phyloP scores from a whole-genome alignment of 2,113 vertebrate genomes.

The Datnioides undecimradiatus region DNA sequence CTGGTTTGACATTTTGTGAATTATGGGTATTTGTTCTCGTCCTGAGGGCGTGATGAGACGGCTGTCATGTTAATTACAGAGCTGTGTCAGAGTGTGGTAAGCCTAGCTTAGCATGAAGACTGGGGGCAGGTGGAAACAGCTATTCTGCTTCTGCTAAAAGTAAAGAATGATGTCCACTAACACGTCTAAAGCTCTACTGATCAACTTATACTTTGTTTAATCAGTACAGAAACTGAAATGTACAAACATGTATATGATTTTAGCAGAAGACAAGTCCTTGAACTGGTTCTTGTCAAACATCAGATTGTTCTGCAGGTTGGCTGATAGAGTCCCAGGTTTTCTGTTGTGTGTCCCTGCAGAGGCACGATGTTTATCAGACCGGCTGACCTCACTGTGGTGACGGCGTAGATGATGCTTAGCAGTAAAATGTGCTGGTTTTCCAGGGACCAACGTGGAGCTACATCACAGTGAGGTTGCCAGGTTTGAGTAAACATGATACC shows the following conservation, averaged over 20 bases:
- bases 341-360: neutral
- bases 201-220: too few relatives aligned
- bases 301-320: neutral
- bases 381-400: neutral
- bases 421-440: neutral
- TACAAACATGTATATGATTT: neutral
- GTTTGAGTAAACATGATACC: neutral
- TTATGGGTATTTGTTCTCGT: neutral
- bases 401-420: neutral
- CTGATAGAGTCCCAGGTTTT: neutral
- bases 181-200: neutral
- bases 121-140: neutral
- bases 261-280: too few relatives aligned
- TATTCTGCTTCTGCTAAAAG: neutral
- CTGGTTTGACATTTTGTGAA: neutral
- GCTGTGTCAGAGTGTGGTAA: neutral
- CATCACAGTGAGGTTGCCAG: neutral
- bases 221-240: neutral
- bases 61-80: neutral
- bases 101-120: neutral
- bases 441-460: neutral
- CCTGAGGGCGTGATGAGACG: neutral
- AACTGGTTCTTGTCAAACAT: neutral
- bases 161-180: neutral
- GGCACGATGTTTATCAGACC: neutral